Base-by-base conservation (phyloP, 2,888 invertebrate species). In the Schizotus pectinicornis region DNA sequence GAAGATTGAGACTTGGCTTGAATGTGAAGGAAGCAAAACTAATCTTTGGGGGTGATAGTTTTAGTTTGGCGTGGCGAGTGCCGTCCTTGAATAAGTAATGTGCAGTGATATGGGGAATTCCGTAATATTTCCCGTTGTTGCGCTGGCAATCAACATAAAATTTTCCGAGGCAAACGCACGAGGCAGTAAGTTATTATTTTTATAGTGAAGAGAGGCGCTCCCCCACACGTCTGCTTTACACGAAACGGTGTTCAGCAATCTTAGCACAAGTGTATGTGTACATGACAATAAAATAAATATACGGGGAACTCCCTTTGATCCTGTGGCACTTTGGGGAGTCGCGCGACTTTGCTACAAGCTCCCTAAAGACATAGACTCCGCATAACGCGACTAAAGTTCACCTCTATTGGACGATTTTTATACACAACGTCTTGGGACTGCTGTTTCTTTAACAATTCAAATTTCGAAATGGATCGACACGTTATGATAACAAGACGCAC, bases 251-350 rank as follows among this genome's bases (percentile, higher is more conserved):
- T 71, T 71, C 69, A 55, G 74, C 77, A 77, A 78, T 77, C 77
- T 75, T 76, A 70, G 67, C 72, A 75, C 74, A 77, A 77, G 76
- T 77, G 75, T 73, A 77, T 74, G 67, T 72, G 72, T 76, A 75
- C 74, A 76, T 74, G 76, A 79, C 78, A 79, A 77, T 78, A 77
- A 78, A 78, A 78, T 77, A 77, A 78, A 79, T 77, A 78, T 76
- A 74, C 71, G 69, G 72, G 74, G 67, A 67, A 65, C 69, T 69
- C 71, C 74, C 76, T 77, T 78, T 77, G 77, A 77, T 76, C 75
- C 74, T 68, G 70, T 59, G 65, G 69, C 70, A 72, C 72, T 70
- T 71, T 65, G 65, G 74, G 69, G 74, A 73, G 66, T 65, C 67
- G 63, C 63, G 64, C 67, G 64, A 70, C 68, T 69, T 67, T 64